phyloP scores from a whole-genome alignment of 2,113 vertebrate species.

The Rhinolophus ferrumequinum region DNA sequence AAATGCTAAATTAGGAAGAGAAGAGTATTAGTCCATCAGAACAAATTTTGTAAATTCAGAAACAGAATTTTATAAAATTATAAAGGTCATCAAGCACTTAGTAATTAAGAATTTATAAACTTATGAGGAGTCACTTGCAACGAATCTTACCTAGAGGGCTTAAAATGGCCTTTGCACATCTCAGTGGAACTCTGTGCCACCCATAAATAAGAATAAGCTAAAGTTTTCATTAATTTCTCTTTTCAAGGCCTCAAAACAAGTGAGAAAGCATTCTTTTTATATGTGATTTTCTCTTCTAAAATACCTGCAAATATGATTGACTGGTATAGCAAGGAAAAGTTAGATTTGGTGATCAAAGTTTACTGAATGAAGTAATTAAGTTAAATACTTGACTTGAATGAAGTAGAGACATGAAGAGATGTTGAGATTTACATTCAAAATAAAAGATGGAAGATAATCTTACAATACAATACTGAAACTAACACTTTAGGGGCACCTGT shows the following conservation, averaged over 20 bases:
- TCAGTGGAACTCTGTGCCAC: neutral
- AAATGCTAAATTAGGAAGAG: slow-evolving; percentile 27
- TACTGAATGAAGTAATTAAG: slow-evolving; percentile 1
- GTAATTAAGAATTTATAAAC: neutral
- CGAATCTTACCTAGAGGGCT: neutral
- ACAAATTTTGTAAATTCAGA: slow-evolving; percentile 13
- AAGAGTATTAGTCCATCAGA: neutral
- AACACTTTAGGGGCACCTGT: neutral
- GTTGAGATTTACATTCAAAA: slow-evolving; percentile 11
- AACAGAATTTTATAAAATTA: neutral
- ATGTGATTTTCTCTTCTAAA: slow-evolving; percentile 51
- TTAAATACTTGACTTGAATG: neutral
- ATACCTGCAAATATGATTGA: neutral
- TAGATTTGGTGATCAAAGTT: neutral
- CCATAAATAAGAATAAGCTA: slow-evolving; percentile 13
- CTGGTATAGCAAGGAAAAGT: neutral
- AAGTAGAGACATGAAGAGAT: neutral
- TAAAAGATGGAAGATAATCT: slow-evolving; percentile 38
- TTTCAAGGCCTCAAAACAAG: neutral
- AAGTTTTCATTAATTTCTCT: neutral
- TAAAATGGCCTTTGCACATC: neutral
- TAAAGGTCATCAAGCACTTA: neutral
- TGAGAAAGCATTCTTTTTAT: neutral
- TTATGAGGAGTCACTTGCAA: neutral
- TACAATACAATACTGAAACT: slow-evolving; percentile 31